Evolutionary conservation across 2,113 vertebrate genomes (phyloP).

Genomic region (Petroica traversi): DNA sequence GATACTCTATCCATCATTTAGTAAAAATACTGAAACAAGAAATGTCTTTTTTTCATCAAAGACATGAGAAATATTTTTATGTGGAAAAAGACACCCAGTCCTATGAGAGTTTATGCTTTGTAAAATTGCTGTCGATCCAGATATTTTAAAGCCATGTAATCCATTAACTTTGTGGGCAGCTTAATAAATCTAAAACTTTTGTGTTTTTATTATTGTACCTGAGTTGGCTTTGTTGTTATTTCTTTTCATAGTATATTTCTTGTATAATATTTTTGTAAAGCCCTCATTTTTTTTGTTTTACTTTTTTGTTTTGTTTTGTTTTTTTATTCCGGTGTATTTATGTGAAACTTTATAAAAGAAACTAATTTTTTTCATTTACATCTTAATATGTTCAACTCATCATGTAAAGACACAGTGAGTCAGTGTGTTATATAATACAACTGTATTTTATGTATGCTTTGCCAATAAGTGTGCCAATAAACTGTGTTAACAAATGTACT

Average conservation of each 20-base stretch:
- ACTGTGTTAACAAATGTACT: slow-evolving; percentile 85
- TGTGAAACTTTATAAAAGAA: slow-evolving; percentile 95
- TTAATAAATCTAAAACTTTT: slow-evolving; percentile 81
- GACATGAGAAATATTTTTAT: slow-evolving; percentile 72
- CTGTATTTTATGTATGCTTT: slow-evolving; percentile 99
- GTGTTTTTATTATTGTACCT: slow-evolving; percentile 81
- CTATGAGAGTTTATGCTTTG: slow-evolving; percentile 85
- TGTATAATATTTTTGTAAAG: slow-evolving; percentile 90
- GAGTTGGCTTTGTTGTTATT: slow-evolving; percentile 77
- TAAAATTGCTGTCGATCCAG: slow-evolving; percentile 87
- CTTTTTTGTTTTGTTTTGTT: slow-evolving; percentile 50
- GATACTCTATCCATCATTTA: slow-evolving; percentile 38
- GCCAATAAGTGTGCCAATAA: slow-evolving; percentile 99
- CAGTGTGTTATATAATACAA: slow-evolving; percentile 92
- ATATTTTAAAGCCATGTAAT: slow-evolving; percentile 88
- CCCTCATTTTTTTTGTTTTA: slow-evolving; percentile 68
- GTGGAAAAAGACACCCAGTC: slow-evolving; percentile 70
- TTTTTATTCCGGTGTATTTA: slow-evolving; percentile 84
- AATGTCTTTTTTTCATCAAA: slow-evolving; percentile 73
- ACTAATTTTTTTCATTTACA: slow-evolving; percentile 92
- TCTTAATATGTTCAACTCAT: slow-evolving; percentile 91
- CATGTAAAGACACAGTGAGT: slow-evolving; percentile 94
- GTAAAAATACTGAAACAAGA: slow-evolving; percentile 72
- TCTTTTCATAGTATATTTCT: slow-evolving; percentile 81
- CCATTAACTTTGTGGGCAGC: slow-evolving; percentile 86